A percentile compares a stretch with the other conserved stretches of the same genome.
Evolutionary conservation across 1,140 invertebrate genomes (phyloP).

Genomic region (Lordiphosa mommai): DNA sequence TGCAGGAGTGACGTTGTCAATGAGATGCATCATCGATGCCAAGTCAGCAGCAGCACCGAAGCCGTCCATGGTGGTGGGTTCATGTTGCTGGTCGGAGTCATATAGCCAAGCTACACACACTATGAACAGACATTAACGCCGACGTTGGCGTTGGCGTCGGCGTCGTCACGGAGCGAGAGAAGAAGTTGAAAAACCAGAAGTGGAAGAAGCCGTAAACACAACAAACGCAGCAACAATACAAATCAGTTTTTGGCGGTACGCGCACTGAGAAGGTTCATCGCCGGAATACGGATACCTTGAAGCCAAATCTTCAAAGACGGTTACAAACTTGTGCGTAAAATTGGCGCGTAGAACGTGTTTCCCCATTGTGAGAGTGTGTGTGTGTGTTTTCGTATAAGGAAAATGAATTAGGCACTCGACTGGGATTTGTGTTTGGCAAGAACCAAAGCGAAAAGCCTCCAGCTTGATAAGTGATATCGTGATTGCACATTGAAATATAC

Average conservation of each 20-base stretch:
- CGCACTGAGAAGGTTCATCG: constrained; percentile 38
- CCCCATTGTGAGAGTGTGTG: neutral
- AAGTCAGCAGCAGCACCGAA: constrained; percentile 17
- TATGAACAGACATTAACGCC: constrained; percentile 12
- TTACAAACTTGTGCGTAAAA: constrained; percentile 12
- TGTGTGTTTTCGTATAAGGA: constrained; percentile 1
- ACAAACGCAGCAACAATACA: constrained; percentile 53
- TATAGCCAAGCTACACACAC: constrained; percentile 1
- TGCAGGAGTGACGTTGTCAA: constrained; percentile 6
- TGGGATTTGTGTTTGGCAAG: constrained; percentile 1
- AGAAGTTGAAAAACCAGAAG: constrained; percentile 58
- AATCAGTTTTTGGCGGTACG: constrained; percentile 75
- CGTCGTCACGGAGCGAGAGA: constrained; percentile 3
- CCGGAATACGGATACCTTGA: neutral
- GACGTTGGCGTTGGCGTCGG: constrained; percentile 4
- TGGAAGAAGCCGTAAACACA: constrained; percentile 56
- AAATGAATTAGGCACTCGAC: constrained; percentile 29
- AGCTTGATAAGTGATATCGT: constrained; percentile 14
- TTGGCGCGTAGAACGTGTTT: constrained; percentile 13
- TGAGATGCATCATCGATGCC: constrained; percentile 20
- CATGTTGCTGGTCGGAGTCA: constrained; percentile 5
- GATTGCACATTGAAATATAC: neutral
- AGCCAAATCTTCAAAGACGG: neutral
- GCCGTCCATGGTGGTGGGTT: constrained; percentile 7
- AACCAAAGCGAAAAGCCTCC: constrained; percentile 3